A percentile compares a stretch with the other conserved stretches of the same genome.
Conservation (phyloP, 2,797 vertebrate species). For the Chaunax sp. region DNA sequence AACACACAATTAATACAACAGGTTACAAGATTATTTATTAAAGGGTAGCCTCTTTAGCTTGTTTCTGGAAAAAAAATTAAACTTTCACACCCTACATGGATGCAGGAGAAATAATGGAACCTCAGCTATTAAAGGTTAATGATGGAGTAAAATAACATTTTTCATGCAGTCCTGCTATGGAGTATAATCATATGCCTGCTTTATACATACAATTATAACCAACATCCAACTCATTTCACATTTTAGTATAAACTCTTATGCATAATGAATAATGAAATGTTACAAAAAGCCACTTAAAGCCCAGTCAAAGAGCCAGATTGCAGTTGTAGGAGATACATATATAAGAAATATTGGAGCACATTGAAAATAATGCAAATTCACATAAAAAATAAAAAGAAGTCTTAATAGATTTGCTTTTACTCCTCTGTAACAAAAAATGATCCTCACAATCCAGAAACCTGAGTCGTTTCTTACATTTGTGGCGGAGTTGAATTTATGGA, state of each 20-base stretch:
- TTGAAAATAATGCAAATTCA: too few relatives aligned
- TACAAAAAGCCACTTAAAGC: too few relatives aligned
- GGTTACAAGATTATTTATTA: background rate
- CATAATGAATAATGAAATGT: too few relatives aligned
- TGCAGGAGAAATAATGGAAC: background rate
- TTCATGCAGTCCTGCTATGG: background rate
- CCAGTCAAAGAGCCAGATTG: too few relatives aligned
- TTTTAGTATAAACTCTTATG: too few relatives aligned
- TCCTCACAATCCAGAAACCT: background rate
- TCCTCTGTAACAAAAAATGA: background rate
- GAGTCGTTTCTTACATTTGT: conserved; percentile 20
- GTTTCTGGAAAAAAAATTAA: background rate
- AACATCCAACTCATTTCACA: too few relatives aligned
- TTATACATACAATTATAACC: background rate
- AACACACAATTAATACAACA: background rate
- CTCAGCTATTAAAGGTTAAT: conserved; percentile 3
- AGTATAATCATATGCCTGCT: background rate
- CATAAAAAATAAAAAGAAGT: too few relatives aligned
- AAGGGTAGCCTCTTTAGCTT: background rate
- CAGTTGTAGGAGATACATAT: too few relatives aligned
- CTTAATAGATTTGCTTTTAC: too few relatives aligned
- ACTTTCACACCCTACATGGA: background rate
- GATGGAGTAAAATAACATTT: conserved; percentile 1
- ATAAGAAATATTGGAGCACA: too few relatives aligned
- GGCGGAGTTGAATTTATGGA: conserved; percentile 46